These are phyloP conservation scores for Cisticola juncidis DNA, from an alignment of 2,113 vertebrate species.

Conservation along the genomic window DNA sequence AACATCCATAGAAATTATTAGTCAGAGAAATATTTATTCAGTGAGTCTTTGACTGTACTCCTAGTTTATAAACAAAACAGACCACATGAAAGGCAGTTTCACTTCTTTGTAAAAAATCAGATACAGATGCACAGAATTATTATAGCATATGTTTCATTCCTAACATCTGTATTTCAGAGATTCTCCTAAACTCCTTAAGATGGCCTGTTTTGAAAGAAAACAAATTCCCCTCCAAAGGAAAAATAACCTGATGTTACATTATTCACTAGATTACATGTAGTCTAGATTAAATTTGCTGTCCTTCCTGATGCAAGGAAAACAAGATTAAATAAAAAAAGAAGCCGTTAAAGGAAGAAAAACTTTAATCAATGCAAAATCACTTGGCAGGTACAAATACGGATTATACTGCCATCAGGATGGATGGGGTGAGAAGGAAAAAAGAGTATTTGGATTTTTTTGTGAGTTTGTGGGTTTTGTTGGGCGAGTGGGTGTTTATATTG, in stretches of 20 bases:
- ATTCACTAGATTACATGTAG: not conserved
- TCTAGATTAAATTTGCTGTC: not conserved
- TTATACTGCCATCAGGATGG: not conserved
- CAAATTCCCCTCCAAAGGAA: not conserved
- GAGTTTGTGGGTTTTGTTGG: not conserved
- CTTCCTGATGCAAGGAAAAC: not conserved
- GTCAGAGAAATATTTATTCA: not conserved
- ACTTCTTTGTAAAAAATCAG: not conserved
- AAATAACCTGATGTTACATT: not conserved
- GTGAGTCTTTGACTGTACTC: not conserved
- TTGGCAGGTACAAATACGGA: constrained; percentile 30
- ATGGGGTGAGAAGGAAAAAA: not conserved
- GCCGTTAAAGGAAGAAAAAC: not conserved
- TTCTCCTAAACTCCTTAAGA: not conserved
- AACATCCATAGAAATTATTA: not conserved
- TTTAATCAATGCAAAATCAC: not conserved
- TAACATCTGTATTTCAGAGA: not conserved
- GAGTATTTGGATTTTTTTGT: not conserved
- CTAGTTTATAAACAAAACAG: not conserved
- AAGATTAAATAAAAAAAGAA: constrained; percentile 18
- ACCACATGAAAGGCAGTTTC: not conserved
- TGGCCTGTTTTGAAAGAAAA: not conserved
- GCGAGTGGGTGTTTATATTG: accelerated
- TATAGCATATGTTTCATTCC: not conserved
- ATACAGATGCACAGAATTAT: not conserved